Evolutionary conservation across 2,888 invertebrate species (phyloP), one percentile per base, ranked within the genome.

Genomic region (Cosmia trapezina): DNA sequence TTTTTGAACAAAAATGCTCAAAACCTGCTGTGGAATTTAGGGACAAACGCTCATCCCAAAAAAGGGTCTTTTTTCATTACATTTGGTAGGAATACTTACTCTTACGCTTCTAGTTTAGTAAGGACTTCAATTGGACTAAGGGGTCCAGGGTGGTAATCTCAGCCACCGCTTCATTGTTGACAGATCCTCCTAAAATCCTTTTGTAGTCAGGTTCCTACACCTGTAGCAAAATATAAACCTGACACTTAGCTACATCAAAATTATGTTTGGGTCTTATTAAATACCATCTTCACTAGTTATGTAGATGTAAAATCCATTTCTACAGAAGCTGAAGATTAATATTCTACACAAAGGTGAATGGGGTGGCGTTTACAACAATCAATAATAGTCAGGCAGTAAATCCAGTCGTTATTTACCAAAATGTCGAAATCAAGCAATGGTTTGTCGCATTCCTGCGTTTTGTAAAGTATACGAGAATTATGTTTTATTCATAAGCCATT

Each of bases 401-500:
- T 70, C 33, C 43, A 37, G 47, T 78, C 53, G 72, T 63, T 77
- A 62, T 78, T 78, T 78, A 66, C 56, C 53, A 72, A 85, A 85
- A 86, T 76, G 80, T 75, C 86, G 71, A 64, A 81, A 75, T 85
- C 73, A 70, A 73, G 73, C 49, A 78, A 69, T 76, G 64, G 76
- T 49, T 81, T 71, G 82, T 76, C 66, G 80, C 86, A 86, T 78
- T 82, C 83, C 80, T 70, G 63, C 79, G 84, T 80, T 87, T 83
- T 83, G 83, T 76, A 76, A 81, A 73, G 66, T 78, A 86, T 83
- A 86, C 80, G 80, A 84, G 83, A 80, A 45, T 80, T 83, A 91
- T 92, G 89, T 91, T 86, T 91, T 91, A 92, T 92, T 92, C 91
- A 92, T 92, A 88, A 89, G 83, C 72, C 74, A 72, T 83, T 76